A percentile compares a stretch with the other conserved stretches of the same genome.
Conservation (phyloP, 2,113 vertebrate genomes). For the Ovis canadensis region DNA sequence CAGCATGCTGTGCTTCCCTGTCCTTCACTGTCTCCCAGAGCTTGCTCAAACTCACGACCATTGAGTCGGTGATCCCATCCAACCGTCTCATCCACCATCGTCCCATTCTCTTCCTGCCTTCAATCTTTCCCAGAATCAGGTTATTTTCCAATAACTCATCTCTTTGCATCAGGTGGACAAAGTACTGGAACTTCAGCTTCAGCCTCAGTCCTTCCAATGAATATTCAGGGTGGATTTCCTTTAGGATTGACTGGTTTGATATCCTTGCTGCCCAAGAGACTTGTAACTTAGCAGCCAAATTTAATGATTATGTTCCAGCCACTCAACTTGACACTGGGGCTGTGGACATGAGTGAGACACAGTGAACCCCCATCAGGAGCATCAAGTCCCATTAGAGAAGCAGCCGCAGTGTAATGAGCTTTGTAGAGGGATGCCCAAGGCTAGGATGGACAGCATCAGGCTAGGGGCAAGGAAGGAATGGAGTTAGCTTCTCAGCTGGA, state of each 20-base stretch:
- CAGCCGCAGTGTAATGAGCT: background rate
- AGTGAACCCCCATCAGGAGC: background rate
- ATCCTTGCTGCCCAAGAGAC: background rate
- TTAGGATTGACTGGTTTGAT: background rate
- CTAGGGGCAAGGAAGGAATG: background rate
- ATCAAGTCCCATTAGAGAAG: background rate
- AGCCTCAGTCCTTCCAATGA: background rate
- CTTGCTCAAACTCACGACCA: background rate
- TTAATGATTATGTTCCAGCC: background rate
- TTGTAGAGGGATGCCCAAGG: too few relatives aligned
- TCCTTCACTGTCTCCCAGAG: background rate
- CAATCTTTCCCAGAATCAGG: background rate
- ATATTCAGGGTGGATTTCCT: background rate
- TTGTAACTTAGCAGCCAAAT: background rate
- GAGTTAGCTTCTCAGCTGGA: background rate
- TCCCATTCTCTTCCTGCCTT: background rate
- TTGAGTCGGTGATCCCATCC: background rate
- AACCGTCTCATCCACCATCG: background rate
- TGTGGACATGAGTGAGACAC: background rate
- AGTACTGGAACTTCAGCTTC: background rate
- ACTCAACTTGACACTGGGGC: background rate
- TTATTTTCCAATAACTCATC: background rate
- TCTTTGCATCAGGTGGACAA: background rate
- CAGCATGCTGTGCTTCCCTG: background rate
- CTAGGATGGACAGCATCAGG: background rate